Evolutionary conservation across 2,888 invertebrate genomes (phyloP).

Genomic region (Hydraecia micacea): DNA sequence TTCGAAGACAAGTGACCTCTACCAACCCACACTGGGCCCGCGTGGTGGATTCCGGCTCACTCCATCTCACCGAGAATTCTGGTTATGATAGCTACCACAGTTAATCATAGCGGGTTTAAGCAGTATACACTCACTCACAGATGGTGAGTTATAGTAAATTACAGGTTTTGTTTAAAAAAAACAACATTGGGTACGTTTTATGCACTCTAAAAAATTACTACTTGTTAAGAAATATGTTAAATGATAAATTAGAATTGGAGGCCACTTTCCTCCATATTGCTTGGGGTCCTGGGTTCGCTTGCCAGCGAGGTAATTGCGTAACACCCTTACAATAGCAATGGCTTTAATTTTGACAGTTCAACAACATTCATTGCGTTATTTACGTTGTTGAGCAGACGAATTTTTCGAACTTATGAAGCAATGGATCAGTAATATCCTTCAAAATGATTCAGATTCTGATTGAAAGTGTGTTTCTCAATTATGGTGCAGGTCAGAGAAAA

Average conservation of each 20-base stretch:
- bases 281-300: not conserved
- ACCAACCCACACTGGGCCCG: not conserved
- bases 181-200: not conserved
- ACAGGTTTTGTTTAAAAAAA: not conserved
- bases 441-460: too few species aligned
- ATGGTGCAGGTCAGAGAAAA: not conserved
- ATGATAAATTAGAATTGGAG: not conserved
- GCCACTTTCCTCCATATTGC: not conserved
- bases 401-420: too few species aligned
- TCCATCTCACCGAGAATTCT: not conserved
- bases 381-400: too few species aligned
- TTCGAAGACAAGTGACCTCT: too few species aligned
- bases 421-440: too few species aligned
- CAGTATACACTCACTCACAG: not conserved
- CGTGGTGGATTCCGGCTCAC: not conserved
- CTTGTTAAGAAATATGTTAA: not conserved
- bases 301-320: too few species aligned
- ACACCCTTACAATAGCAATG: too few species aligned
- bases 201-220: not conserved
- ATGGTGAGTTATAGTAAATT: not conserved
- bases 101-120: too few species aligned
- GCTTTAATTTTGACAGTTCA: too few species aligned
- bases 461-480: too few species aligned
- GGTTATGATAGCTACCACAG: too few species aligned
- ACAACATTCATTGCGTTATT: too few species aligned